A percentile compares a stretch with the other conserved stretches of the same genome.
Evolutionary conservation across 2,113 vertebrate genomes (phyloP).

Genomic region (Myodes glareolus): DNA sequence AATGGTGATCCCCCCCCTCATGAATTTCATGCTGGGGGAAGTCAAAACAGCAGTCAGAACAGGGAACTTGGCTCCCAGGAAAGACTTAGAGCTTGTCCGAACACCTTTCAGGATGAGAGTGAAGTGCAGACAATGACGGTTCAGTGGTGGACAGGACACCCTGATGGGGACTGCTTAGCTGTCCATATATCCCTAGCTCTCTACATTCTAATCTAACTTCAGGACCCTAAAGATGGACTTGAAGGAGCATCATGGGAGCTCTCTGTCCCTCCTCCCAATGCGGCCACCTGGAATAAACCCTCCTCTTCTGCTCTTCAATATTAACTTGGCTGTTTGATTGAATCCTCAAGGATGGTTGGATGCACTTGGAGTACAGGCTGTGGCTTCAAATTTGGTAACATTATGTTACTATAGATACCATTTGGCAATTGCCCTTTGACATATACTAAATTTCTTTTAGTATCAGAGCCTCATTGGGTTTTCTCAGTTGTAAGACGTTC

Average conservation of each 20-base stretch:
- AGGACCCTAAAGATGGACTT: not conserved
- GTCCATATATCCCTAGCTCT: no score
- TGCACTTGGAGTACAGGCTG: not conserved
- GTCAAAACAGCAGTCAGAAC: not conserved
- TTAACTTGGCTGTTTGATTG: not conserved
- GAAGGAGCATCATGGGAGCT: not conserved
- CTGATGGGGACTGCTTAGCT: not conserved
- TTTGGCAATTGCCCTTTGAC: not conserved
- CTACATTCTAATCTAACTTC: not conserved
- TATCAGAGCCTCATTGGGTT: not conserved
- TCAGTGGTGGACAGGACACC: not conserved
- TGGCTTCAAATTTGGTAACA: not conserved
- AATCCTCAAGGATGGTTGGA: not conserved
- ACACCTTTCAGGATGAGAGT: not conserved
- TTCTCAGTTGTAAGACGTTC: not conserved
- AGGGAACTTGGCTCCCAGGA: not conserved
- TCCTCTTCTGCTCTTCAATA: not conserved
- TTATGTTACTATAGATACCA: not conserved
- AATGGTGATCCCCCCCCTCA: fast-evolving
- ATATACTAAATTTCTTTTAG: not conserved
- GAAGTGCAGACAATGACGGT: not conserved
- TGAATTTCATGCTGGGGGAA: not conserved
- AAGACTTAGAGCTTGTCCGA: not conserved
- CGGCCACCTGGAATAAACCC: not conserved
- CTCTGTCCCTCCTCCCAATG: not conserved